Evolutionary conservation across 2,888 invertebrate species (phyloP).

Genomic region (Leptura quadrifasciata): DNA sequence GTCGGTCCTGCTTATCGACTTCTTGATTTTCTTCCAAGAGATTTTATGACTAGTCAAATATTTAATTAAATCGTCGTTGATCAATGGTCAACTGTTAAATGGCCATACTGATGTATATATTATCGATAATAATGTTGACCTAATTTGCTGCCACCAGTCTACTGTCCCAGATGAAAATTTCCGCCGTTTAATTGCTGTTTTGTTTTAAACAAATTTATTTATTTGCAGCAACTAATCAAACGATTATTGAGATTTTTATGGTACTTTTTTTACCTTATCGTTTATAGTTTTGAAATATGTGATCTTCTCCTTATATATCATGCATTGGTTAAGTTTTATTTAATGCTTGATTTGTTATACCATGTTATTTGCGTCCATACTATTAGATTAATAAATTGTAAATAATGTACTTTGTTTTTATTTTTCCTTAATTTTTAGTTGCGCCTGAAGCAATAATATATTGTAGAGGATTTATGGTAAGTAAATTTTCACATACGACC

Average conservation of each 20-base stretch:
- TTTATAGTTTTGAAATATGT: conserved; percentile 51
- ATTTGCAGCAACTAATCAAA: conserved; percentile 32
- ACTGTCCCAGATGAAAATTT: conserved; percentile 15
- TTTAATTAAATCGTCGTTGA: no score
- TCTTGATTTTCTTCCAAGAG: no score
- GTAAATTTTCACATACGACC: no score
- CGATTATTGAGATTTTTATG: conserved; percentile 31
- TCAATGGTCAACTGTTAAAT: no score
- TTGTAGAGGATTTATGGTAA: no score
- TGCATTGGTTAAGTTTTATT: conserved; percentile 56
- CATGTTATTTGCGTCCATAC: conserved; percentile 73
- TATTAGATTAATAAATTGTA: conserved; percentile 71
- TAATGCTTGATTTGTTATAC: conserved; percentile 62
- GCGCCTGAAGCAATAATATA: no score
- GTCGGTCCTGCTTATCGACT: no score
- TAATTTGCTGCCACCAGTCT: background rate
- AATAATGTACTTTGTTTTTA: conserved; percentile 59
- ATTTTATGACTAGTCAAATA: no score
- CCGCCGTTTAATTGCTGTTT: conserved; percentile 19
- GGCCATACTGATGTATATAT: no score
- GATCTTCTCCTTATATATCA: conserved; percentile 54
- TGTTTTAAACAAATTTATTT: conserved; percentile 27
- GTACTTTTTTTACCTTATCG: conserved; percentile 50
- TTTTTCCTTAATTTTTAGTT: background rate
- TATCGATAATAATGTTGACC: background rate